These are phyloP conservation scores for Trissolcus brochymenae DNA, from an alignment of 2,888 invertebrate genomes.

Conservation along the genomic window DNA sequence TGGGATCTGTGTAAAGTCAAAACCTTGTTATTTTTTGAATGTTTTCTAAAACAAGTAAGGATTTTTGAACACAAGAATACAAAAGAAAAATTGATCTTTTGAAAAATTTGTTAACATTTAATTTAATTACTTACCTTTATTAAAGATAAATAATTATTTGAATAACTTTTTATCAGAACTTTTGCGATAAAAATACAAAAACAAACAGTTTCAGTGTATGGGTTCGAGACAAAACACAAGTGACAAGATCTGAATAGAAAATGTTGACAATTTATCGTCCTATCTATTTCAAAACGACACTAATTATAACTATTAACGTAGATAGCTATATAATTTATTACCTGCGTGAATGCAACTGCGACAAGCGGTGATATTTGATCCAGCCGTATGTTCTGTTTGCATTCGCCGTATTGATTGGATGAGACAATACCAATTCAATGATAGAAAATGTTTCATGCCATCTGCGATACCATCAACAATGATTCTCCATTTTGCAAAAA, in stretches of 20 bases:
- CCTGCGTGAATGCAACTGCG: constrained; percentile 31
- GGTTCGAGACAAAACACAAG: too few relatives aligned
- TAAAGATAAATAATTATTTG: too few relatives aligned
- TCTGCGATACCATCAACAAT: constrained; percentile 23
- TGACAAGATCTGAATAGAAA: too few relatives aligned
- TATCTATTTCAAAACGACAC: constrained; percentile 35
- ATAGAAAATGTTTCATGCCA: constrained; percentile 31
- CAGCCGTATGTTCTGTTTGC: constrained; percentile 39
- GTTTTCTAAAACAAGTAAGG: too few relatives aligned
- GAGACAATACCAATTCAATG: constrained; percentile 36
- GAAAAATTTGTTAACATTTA: too few relatives aligned
- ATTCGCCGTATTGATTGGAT: constrained; percentile 32
- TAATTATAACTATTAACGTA: constrained; percentile 45
- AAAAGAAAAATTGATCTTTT: too few relatives aligned
- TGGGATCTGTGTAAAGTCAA: background rate
- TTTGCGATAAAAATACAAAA: too few relatives aligned
- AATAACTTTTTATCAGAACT: too few relatives aligned
- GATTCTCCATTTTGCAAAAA: background rate
- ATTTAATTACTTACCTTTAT: too few relatives aligned
- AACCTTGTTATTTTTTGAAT: too few relatives aligned
- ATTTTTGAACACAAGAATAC: too few relatives aligned
- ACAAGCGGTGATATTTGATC: constrained; percentile 41
- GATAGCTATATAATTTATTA: constrained; percentile 36
- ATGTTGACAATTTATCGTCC: constrained; percentile 17
- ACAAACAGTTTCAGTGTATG: too few relatives aligned